A percentile compares a stretch with the other conserved stretches of the same genome.
phyloP scores from a whole-genome alignment of 2,888 invertebrate species.

The Ceramica pisi region DNA sequence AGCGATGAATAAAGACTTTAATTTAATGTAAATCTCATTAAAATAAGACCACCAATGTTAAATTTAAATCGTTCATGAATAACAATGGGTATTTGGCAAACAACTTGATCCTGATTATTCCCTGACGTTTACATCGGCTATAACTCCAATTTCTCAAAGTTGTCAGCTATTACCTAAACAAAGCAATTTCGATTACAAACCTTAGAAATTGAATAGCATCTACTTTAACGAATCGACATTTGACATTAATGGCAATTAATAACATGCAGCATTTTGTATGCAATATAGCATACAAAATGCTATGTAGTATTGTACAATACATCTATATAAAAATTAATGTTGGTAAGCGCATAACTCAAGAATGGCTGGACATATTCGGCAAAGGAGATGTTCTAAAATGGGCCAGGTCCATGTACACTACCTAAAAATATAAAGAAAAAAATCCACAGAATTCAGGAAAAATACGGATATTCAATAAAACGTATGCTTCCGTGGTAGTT shows the following conservation, averaged over 20 bases:
- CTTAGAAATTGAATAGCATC: neutral
- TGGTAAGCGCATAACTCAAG: too few relatives aligned
- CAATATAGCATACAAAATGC: too few relatives aligned
- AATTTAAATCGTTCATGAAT: neutral
- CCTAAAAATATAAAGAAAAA: too few relatives aligned
- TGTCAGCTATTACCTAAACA: slow-evolving; percentile 1
- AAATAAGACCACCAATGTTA: neutral
- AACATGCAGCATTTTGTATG: too few relatives aligned
- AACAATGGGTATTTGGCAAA: slow-evolving; percentile 1
- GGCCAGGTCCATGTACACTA: too few relatives aligned
- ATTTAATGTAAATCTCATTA: neutral
- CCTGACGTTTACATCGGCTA: neutral
- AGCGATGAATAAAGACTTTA: neutral
- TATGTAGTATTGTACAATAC: too few relatives aligned
- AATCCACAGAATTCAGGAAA: too few relatives aligned
- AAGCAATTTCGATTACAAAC: neutral
- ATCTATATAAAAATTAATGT: too few relatives aligned
- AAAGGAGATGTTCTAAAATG: too few relatives aligned
- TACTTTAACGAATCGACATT: neutral
- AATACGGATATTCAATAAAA: too few relatives aligned
- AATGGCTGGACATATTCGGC: too few relatives aligned
- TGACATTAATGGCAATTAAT: neutral
- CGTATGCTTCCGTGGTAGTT: too few relatives aligned
- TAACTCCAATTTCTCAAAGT: neutral
- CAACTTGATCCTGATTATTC: neutral